Evolutionary conservation across 2,888 invertebrate species (phyloP).

Genomic region (Drosophila mimica): DNA sequence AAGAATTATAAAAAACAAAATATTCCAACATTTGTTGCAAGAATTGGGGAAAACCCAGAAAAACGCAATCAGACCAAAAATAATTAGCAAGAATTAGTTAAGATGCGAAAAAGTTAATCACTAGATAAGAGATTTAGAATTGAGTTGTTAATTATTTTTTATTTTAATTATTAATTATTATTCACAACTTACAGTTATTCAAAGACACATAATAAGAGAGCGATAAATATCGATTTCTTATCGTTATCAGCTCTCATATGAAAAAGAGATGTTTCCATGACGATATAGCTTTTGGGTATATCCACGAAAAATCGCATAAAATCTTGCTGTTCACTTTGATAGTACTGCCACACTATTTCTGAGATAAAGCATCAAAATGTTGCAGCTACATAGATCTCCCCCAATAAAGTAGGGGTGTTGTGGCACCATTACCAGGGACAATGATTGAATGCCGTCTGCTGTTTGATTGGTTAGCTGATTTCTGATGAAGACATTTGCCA

Average conservation of each 20-base stretch:
- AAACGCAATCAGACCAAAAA: too few species aligned
- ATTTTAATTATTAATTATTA: too few species aligned
- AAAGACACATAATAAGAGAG: not conserved
- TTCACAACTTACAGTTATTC: slow-evolving; percentile 21
- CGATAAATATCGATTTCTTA: not conserved
- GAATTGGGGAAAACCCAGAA: too few species aligned
- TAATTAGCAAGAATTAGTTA: too few species aligned
- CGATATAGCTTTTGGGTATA: not conserved
- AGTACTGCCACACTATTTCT: not conserved
- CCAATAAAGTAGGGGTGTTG: slow-evolving; percentile 1
- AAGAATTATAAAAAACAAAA: too few species aligned
- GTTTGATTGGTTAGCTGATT: slow-evolving; percentile 64
- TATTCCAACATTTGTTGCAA: too few species aligned
- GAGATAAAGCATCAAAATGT: not conserved
- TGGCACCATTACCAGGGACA: slow-evolving; percentile 52
- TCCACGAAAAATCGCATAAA: not conserved
- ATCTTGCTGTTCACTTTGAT: not conserved
- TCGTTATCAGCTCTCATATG: not conserved
- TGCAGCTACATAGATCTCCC: not conserved
- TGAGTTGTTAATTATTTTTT: too few species aligned
- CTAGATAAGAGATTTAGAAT: too few species aligned
- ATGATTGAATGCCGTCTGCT: slow-evolving; percentile 69
- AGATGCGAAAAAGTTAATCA: too few species aligned
- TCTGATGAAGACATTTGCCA: slow-evolving; percentile 58
- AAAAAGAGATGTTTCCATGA: not conserved